Evolutionary conservation across 1,140 invertebrate genomes (phyloP).

Genomic region (Penaeus japonicus): DNA sequence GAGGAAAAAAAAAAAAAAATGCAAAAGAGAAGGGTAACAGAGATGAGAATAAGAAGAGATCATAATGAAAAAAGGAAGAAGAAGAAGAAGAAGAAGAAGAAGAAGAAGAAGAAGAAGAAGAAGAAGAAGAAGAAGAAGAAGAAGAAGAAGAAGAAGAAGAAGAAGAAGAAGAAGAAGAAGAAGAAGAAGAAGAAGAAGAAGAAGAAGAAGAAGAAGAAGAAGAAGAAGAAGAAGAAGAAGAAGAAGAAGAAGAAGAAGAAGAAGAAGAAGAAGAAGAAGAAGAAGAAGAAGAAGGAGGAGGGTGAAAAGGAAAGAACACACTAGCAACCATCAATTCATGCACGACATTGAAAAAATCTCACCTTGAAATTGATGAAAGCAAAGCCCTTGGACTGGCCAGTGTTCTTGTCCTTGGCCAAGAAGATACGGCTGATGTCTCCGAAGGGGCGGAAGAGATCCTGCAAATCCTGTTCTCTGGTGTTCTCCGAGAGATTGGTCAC

Average conservation of each 20-base stretch:
- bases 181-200: conserved; percentile 79
- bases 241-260: no score
- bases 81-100: no score
- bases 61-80: no score
- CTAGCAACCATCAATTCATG: no score
- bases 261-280: conserved; percentile 62
- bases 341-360: not conserved
- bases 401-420: conserved; percentile 81
- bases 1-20: no score
- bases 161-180: no score
- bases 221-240: no score
- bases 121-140: not conserved
- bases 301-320: conserved; percentile 64
- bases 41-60: no score
- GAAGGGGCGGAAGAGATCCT: conserved; percentile 93
- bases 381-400: conserved; percentile 61
- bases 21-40: no score
- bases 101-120: conserved; percentile 79
- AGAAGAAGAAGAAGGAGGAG: conserved; percentile 77
- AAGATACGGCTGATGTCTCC: conserved; percentile 87
- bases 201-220: not conserved
- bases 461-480: conserved; percentile 92
- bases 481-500: conserved; percentile 98
- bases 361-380: conserved; percentile 61
- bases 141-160: no score